Base-by-base conservation (phyloP, 1,140 invertebrate species). In the Geopemphigus sp. region DNA sequence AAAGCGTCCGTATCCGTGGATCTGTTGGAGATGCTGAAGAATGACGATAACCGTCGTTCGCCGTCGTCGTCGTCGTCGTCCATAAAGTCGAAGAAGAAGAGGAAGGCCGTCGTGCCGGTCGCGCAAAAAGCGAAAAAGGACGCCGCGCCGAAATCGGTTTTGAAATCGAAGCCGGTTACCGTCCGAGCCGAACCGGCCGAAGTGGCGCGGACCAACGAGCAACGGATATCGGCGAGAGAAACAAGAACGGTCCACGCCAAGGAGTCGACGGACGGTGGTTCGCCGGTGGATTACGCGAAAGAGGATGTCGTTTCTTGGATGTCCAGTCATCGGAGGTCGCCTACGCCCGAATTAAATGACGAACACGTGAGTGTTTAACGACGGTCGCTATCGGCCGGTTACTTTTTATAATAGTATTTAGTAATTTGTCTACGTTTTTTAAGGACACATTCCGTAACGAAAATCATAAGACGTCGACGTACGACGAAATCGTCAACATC, bases 251-350 rank as follows among this genome's bases (percentile, higher is more conserved):
- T n/a, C 0, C 26, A 29, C n/a, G 17, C 53, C 8, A 45, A 26
- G 0, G 56, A 63, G n/a, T n/a, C n/a, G n/a, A n/a, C n/a, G n/a
- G n/a, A n/a, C n/a, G n/a, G n/a, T 0, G 22, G 17, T 29, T 78
- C 57, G 3, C 57, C 74, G n/a, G 74, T 63, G 14, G 74, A 78
- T 47, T 26, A 50, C 12, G 22, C 2, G 8, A 50, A 26, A 26
- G 74, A 61, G 24, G 74, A 78, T 5, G 56, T 78, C 1, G 57
- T 78, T n/a, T 78, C 74, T 1, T 78, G 74, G 74, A 78, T 78
- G 74, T 78, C 74, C 0, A 78, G 56, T 63, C 74, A 78, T 26
- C 74, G 61, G 15, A 78, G 74, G 29, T 39, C 74, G 1, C 12
- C n/a, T 0, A 78, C 74, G 2, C 24, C 74, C 12, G 57, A 78